Evolutionary conservation across 2,797 vertebrate genomes (phyloP).

Genomic region (Trachurus trachurus): DNA sequence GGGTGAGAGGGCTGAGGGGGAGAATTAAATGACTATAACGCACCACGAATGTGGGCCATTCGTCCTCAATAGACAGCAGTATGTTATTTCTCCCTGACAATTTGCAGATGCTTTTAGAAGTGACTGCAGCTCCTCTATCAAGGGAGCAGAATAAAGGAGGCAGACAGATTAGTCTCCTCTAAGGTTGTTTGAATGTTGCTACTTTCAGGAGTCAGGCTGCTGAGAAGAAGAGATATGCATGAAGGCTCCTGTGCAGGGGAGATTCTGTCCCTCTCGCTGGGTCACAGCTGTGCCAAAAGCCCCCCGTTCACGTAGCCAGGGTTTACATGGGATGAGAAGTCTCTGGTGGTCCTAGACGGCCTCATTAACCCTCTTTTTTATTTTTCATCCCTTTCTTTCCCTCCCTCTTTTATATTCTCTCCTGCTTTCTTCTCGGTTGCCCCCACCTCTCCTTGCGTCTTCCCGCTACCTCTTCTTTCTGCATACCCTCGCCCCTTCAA

Average conservation of each 20-base stretch:
- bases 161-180: slow-evolving; percentile 67
- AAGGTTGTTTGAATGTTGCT: slow-evolving; percentile 70
- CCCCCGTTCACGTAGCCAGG: slow-evolving; percentile 38
- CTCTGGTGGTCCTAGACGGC: slow-evolving; percentile 66
- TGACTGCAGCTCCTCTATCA: slow-evolving; percentile 64
- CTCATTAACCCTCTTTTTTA: slow-evolving; percentile 74
- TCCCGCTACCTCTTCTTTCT: slow-evolving; percentile 40
- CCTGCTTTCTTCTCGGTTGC: slow-evolving; percentile 28
- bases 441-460: slow-evolving; percentile 47
- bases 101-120: slow-evolving; percentile 78
- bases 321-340: slow-evolving; percentile 57
- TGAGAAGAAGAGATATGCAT: slow-evolving; percentile 54
- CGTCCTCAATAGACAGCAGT: slow-evolving; percentile 76
- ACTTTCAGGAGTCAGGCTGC: slow-evolving; percentile 61
- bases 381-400: slow-evolving; percentile 41
- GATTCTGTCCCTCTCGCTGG: slow-evolving; percentile 52
- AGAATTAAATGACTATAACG: slow-evolving; percentile 80
- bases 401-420: slow-evolving; percentile 27
- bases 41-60: slow-evolving; percentile 79
- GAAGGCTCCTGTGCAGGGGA: slow-evolving; percentile 41
- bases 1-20: slow-evolving; percentile 70
- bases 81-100: slow-evolving; percentile 78
- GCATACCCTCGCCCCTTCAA: slow-evolving; percentile 52
- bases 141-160: slow-evolving; percentile 59
- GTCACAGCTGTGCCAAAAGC: slow-evolving; percentile 50